These are phyloP conservation scores for Spheniscus humboldti DNA, from an alignment of 2,797 vertebrate genomes.

Conservation along the genomic window DNA sequence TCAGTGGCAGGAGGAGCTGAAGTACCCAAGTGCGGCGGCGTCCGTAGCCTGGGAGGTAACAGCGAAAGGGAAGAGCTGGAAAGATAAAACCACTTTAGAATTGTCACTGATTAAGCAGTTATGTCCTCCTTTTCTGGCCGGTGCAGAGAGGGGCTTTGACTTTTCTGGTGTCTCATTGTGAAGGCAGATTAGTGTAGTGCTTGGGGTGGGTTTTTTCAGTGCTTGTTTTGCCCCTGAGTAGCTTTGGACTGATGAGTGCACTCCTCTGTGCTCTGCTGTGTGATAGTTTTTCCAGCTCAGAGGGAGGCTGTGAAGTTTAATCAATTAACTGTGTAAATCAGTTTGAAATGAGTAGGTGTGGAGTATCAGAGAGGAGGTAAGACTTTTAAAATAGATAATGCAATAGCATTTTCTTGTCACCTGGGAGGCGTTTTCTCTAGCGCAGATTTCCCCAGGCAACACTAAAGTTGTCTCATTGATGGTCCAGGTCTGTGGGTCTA, in stretches of 20 bases:
- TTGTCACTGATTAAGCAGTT: background rate
- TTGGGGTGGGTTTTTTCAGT: background rate
- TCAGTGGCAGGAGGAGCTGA: slow-evolving; percentile 8
- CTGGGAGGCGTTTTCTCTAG: slow-evolving; percentile 3
- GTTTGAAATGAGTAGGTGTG: background rate
- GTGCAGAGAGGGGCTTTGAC: background rate
- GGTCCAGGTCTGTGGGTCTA: background rate
- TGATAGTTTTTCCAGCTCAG: background rate
- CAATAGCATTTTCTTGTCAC: background rate
- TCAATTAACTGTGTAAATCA: slow-evolving; percentile 42
- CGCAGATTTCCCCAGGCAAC: background rate
- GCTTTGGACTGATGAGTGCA: background rate
- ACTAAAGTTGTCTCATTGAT: slow-evolving; percentile 28
- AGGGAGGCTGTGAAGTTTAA: slow-evolving; percentile 22
- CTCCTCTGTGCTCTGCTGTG: background rate
- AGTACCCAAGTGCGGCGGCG: background rate
- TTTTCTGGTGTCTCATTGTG: background rate
- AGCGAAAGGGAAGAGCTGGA: background rate
- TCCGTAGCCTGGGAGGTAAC: background rate
- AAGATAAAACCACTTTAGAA: background rate
- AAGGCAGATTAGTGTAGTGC: background rate
- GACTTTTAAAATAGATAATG: background rate
- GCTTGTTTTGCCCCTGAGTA: background rate
- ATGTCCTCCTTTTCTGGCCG: background rate
- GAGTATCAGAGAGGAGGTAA: background rate